A percentile compares a stretch with the other conserved stretches of the same genome.
Conservation (phyloP, 2,888 invertebrate species). For the Drosophila mulleri region DNA sequence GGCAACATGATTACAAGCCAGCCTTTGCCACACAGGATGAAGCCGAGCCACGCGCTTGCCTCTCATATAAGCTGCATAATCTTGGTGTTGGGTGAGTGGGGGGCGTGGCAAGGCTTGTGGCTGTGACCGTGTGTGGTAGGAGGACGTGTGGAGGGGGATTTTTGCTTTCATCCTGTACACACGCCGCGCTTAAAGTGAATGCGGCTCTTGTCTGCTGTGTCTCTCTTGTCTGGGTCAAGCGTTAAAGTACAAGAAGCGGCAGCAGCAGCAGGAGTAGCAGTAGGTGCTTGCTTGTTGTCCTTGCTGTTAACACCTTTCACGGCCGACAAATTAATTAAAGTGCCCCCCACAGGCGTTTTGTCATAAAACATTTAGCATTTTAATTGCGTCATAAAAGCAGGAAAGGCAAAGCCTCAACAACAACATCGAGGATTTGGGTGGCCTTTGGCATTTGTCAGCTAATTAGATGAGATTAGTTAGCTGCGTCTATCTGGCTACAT, state of each 20-base stretch:
- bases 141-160: not conserved
- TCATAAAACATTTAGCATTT: constrained; percentile 77
- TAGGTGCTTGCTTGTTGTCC: constrained; percentile 41
- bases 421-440: constrained; percentile 3
- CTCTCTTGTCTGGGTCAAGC: constrained; percentile 69
- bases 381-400: constrained; percentile 70
- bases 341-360: constrained; percentile 48
- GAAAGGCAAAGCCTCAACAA: constrained; percentile 17
- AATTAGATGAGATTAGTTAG: constrained; percentile 68
- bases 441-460: constrained; percentile 62
- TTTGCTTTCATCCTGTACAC: constrained; percentile 33
- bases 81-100: constrained; percentile 14
- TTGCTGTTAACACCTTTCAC: constrained; percentile 76
- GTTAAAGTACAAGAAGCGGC: constrained; percentile 38
- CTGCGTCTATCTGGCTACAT: not conserved
- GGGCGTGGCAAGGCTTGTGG: not conserved
- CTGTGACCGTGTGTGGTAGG: not conserved
- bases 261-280: not conserved
- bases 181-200: constrained; percentile 48
- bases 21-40: constrained; percentile 35
- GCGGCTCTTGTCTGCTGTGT: constrained; percentile 39
- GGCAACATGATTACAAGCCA: constrained; percentile 58
- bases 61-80: constrained; percentile 52
- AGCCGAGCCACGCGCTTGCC: constrained; percentile 31
- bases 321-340: constrained; percentile 76